phyloP scores from a whole-genome alignment of 1,140 invertebrate genomes.

The Bombus impatiens region DNA sequence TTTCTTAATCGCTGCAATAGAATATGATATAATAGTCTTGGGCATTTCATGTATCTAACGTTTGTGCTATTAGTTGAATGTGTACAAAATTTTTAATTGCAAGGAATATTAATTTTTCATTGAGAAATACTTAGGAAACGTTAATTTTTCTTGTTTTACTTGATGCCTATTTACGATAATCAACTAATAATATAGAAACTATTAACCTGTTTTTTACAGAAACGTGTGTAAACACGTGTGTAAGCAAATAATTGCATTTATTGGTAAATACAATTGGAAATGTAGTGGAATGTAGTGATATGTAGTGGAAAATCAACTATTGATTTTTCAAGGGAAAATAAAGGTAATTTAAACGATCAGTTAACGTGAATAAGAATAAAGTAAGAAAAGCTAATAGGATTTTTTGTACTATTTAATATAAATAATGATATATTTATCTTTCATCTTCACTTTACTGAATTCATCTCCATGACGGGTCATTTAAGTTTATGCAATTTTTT shows the following conservation, averaged over 20 bases:
- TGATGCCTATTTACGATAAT: neutral
- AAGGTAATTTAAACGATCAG: no score
- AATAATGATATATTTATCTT: neutral
- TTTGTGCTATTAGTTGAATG: neutral
- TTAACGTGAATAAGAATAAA: neutral
- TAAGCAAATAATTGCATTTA: no score
- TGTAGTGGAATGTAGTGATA: no score
- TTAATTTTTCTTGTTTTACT: neutral
- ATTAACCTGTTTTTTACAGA: neutral
- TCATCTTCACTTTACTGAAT: no score
- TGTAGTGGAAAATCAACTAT: no score
- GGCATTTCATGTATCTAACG: neutral
- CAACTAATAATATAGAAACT: neutral
- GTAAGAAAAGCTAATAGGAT: neutral
- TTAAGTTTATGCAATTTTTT: no score
- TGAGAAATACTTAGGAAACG: neutral
- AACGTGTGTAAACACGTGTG: no score
- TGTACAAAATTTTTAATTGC: neutral
- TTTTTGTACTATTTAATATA: neutral
- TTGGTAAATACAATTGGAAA: no score
- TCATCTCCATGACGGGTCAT: no score
- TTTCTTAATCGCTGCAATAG: neutral
- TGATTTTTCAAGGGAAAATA: no score
- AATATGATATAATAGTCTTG: neutral
- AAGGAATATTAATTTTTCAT: no score